Conservation (phyloP, 2,113 vertebrate genomes). For the Tupaia chinensis region DNA sequence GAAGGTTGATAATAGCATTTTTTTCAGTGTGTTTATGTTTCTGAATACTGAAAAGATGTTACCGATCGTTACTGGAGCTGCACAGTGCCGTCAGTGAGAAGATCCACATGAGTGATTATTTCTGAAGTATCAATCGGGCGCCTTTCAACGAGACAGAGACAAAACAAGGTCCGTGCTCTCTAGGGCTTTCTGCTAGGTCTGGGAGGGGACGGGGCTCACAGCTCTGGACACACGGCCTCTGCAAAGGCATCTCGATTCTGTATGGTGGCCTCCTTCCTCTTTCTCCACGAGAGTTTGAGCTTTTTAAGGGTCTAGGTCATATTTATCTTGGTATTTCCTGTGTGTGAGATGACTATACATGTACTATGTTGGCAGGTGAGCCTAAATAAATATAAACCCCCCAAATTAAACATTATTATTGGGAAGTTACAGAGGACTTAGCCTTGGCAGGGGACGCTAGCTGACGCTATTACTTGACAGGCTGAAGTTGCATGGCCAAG, state of each 20-base stretch:
- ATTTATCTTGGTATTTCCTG: conserved; percentile 6
- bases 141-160: neutral
- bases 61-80: neutral
- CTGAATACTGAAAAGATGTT: conserved; percentile 18
- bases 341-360: conserved; percentile 26
- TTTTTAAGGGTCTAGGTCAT: neutral
- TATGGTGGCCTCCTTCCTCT: neutral
- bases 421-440: neutral
- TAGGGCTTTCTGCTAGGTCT: accelerated
- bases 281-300: neutral
- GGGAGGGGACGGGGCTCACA: neutral
- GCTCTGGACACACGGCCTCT: neutral
- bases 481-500: too few relatives aligned
- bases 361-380: neutral
- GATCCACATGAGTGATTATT: neutral
- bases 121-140: neutral
- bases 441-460: too few relatives aligned
- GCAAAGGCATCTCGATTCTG: neutral
- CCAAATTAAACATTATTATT: conserved; percentile 41
- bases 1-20: neutral
- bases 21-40: neutral
- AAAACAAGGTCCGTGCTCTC: neutral
- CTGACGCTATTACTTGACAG: too few relatives aligned
- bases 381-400: neutral
- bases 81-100: neutral